Conservation (phyloP, 2,888 invertebrate genomes). For the Drosophila cyrtoloma region DNA sequence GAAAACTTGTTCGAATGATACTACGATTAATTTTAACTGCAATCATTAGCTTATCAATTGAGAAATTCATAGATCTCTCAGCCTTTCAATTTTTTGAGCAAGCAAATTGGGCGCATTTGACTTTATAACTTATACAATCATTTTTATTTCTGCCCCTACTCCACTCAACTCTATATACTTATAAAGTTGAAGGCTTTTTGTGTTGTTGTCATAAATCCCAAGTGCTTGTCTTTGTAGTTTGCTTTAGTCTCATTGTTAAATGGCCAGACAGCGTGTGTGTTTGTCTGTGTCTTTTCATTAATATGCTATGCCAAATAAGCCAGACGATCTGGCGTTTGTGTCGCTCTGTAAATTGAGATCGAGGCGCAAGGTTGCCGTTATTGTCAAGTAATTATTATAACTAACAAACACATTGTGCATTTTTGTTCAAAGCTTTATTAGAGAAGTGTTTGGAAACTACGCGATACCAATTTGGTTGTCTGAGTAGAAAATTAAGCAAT, state of each 20-base stretch:
- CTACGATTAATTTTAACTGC: not conserved
- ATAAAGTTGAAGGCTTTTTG: conserved; percentile 71
- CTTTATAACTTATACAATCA: conserved; percentile 31
- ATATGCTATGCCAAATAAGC: conserved; percentile 58
- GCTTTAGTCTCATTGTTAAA: conserved; percentile 56
- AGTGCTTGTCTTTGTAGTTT: conserved; percentile 64
- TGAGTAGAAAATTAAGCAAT: not conserved
- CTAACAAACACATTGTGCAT: conserved; percentile 50
- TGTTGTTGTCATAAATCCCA: conserved; percentile 62
- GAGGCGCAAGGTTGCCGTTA: conserved; percentile 77
- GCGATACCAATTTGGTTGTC: not conserved
- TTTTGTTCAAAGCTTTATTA: conserved; percentile 18
- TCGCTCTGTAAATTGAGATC: conserved; percentile 66
- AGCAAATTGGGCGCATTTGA: conserved; percentile 47
- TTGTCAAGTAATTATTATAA: conserved; percentile 73
- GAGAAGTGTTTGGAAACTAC: conserved; percentile 14
- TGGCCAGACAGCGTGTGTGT: conserved; percentile 25
- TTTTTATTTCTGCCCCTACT: conserved; percentile 18
- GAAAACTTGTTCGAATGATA: not conserved
- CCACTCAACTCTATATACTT: conserved; percentile 14
- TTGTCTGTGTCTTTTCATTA: conserved; percentile 55
- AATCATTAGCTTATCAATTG: not conserved
- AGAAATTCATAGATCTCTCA: not conserved
- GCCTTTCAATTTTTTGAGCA: not conserved
- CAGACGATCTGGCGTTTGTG: conserved; percentile 45